phyloP scores from a whole-genome alignment of 2,797 vertebrate genomes.

The Channallabes apus region DNA sequence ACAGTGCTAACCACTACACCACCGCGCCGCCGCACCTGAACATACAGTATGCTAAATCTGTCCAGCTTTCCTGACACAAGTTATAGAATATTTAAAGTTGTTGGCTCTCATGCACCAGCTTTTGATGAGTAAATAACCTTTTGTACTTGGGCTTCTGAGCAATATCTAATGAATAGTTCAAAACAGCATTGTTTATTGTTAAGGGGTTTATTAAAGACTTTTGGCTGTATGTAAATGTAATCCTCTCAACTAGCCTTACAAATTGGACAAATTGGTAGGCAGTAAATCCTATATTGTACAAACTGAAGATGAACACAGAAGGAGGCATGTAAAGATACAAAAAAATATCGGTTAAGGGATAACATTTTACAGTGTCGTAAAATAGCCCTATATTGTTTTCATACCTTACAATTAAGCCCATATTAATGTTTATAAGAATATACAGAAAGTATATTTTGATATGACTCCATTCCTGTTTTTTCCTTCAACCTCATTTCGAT shows the following conservation, averaged over 20 bases:
- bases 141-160: background rate
- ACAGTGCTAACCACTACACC: too few species aligned
- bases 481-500: background rate
- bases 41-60: background rate
- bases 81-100: background rate
- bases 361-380: background rate
- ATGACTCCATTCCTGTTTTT: background rate
- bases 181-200: background rate
- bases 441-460: slow-evolving; percentile 1
- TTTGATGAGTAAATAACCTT: background rate
- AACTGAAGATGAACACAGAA: background rate
- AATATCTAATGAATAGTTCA: background rate
- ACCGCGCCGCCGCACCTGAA: too few species aligned
- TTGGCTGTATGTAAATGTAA: background rate
- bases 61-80: background rate
- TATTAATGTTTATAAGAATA: background rate
- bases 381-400: background rate
- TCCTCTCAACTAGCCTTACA: background rate
- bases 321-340: background rate
- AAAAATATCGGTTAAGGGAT: background rate
- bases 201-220: background rate
- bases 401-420: background rate
- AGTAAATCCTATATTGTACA: background rate
- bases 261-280: background rate
- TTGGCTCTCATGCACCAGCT: background rate